Evolutionary conservation across 2,888 invertebrate genomes (phyloP).

Genomic region (Pachliopta kotzebuea): DNA sequence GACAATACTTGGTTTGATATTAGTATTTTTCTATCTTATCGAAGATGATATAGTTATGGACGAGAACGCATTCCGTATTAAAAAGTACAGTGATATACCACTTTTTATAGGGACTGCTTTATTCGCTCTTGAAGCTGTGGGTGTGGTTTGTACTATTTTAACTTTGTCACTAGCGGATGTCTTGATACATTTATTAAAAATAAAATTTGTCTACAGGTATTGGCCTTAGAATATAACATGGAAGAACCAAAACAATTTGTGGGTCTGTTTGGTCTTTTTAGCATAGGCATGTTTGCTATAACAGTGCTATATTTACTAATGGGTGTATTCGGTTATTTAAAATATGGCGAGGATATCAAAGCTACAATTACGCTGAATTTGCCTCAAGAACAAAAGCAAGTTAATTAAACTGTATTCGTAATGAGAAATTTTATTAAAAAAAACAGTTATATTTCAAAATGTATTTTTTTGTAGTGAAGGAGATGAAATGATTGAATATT

Average conservation of each 20-base stretch:
- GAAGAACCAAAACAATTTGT: constrained; percentile 89
- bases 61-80: constrained; percentile 68
- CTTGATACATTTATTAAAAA: neutral
- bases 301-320: constrained; percentile 87
- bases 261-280: constrained; percentile 88
- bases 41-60: constrained; percentile 80
- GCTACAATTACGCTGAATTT: constrained; percentile 94
- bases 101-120: constrained; percentile 93
- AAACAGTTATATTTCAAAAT: neutral
- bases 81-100: constrained; percentile 80
- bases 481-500: neutral
- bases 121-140: constrained; percentile 91
- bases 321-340: constrained; percentile 93
- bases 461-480: neutral
- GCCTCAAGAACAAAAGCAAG: constrained; percentile 82
- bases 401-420: neutral
- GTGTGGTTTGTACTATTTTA: constrained; percentile 80
- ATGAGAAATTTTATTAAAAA: neutral
- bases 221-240: constrained; percentile 97
- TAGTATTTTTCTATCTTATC: constrained; percentile 86
- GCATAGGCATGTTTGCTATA: constrained; percentile 88
- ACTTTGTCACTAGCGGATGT: neutral
- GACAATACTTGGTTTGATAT: constrained; percentile 85
- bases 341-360: constrained; percentile 85
- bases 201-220: constrained; percentile 79